phyloP scores from a whole-genome alignment of 2,113 vertebrate species.

The Polyodon spathula region DNA sequence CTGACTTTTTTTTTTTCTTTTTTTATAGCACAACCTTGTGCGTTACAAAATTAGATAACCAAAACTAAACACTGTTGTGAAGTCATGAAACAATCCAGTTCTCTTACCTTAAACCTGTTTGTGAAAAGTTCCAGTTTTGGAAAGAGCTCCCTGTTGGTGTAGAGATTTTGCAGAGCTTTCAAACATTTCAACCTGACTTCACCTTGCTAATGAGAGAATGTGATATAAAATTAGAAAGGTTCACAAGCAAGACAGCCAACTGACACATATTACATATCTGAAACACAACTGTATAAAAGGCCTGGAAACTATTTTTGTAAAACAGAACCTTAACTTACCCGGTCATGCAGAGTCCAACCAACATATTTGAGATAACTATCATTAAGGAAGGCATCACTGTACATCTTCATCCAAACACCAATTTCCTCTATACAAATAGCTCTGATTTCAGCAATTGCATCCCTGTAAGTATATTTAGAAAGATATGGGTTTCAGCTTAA shows the following conservation, averaged over 20 bases:
- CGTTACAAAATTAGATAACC: no score
- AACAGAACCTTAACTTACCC: slow-evolving; percentile 58
- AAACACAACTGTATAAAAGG: neutral
- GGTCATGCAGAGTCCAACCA: slow-evolving; percentile 94
- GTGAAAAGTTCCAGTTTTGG: slow-evolving; percentile 97
- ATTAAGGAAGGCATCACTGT: slow-evolving; percentile 95
- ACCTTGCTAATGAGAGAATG: slow-evolving; percentile 78
- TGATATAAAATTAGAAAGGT: neutral
- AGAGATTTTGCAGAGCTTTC: slow-evolving; percentile 94
- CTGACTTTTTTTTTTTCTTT: no score
- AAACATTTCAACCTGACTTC: slow-evolving; percentile 97
- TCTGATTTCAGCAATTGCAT: slow-evolving; percentile 95
- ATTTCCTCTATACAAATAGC: slow-evolving; percentile 98
- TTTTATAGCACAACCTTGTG: no score
- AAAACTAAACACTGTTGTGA: no score
- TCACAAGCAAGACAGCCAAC: no score
- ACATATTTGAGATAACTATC: slow-evolving; percentile 98
- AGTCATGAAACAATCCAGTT: neutral
- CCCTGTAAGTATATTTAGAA: slow-evolving; percentile 46
- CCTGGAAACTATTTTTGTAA: neutral
- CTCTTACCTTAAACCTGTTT: slow-evolving; percentile 91
- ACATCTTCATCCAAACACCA: slow-evolving; percentile 99
- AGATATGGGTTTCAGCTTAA: neutral
- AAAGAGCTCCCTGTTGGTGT: slow-evolving; percentile 94
- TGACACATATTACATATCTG: no score